Percentiles rank a stretch among this genome's conserved stretches.
These are phyloP conservation scores for Nesometra sesokonis DNA, from an alignment of 35 echinoderm and acorn worm genomes.

Conservation along the genomic window DNA sequence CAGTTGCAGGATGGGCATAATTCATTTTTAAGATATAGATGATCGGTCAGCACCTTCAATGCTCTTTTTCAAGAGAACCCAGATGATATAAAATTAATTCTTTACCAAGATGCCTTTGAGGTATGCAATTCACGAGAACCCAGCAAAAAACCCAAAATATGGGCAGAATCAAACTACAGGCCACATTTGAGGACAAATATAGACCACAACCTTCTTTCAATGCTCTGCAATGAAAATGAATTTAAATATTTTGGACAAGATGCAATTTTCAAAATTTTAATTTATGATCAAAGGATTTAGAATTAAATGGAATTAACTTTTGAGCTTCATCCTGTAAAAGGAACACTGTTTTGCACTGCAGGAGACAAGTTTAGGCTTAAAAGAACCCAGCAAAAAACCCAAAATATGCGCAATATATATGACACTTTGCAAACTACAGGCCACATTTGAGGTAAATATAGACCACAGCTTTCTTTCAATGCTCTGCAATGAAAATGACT, in stretches of 20 bases:
- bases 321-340: conserved; percentile 3
- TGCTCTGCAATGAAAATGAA: conserved; percentile 38
- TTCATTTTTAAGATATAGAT: too few species aligned
- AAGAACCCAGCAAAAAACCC: too few species aligned
- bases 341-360: conserved; percentile 3
- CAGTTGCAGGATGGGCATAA: too few species aligned
- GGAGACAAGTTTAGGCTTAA: too few species aligned
- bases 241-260: conserved; percentile 38
- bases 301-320: conserved; percentile 34
- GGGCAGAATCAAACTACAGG: conserved; percentile 35
- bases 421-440: too few species aligned
- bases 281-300: conserved; percentile 28
- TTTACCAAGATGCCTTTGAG: conserved; percentile 26
- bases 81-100: too few species aligned
- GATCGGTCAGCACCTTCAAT: too few species aligned
- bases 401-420: too few species aligned
- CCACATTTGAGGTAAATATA: too few species aligned
- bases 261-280: conserved; percentile 7
- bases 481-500: too few species aligned
- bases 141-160: conserved; percentile 41
- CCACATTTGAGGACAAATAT: conserved; percentile 28
- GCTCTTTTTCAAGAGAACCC: too few species aligned
- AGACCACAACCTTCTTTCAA: conserved; percentile 18
- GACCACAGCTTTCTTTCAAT: too few species aligned
- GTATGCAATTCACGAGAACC: conserved; percentile 38